These are phyloP conservation scores for Polymixis flavicincta DNA, from an alignment of 2,888 invertebrate species.

Conservation along the genomic window DNA sequence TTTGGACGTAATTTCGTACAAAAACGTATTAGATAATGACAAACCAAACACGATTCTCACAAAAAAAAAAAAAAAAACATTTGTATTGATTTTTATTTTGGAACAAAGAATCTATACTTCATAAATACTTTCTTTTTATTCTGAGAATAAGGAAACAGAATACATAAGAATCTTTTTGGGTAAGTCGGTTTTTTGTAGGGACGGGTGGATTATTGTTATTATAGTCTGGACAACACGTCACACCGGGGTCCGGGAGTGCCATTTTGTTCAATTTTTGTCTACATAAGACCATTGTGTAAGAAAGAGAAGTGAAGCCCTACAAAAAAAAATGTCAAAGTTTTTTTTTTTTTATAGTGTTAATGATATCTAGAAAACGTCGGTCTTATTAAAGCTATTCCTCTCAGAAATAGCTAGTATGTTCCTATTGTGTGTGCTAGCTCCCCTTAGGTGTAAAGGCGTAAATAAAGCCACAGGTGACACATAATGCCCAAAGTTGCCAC, in stretches of 20 bases:
- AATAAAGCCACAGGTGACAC: conserved; percentile 62
- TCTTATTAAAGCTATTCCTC: background rate
- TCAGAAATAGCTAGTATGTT: background rate
- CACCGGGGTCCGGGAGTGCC: no score
- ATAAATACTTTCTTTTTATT: background rate
- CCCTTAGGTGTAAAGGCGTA: conserved; percentile 39
- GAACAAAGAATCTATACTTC: no score
- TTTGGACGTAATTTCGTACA: background rate
- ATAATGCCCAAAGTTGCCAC: conserved; percentile 54
- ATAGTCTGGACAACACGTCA: background rate
- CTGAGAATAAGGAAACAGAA: background rate
- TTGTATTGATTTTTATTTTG: no score
- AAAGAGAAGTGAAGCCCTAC: background rate
- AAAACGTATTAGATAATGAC: background rate
- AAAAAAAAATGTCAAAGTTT: no score
- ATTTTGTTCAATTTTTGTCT: conserved; percentile 12
- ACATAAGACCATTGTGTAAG: background rate
- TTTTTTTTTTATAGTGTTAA: no score
- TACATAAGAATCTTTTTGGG: background rate
- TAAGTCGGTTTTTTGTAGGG: background rate
- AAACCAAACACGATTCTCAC: no score
- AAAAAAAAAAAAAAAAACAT: background rate
- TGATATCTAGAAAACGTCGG: no score
- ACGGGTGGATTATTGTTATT: conserved; percentile 6
- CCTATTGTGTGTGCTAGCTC: conserved; percentile 18